These are phyloP conservation scores for Choristoneura fumiferana DNA, from an alignment of 1,140 invertebrate genomes.

Conservation along the genomic window DNA sequence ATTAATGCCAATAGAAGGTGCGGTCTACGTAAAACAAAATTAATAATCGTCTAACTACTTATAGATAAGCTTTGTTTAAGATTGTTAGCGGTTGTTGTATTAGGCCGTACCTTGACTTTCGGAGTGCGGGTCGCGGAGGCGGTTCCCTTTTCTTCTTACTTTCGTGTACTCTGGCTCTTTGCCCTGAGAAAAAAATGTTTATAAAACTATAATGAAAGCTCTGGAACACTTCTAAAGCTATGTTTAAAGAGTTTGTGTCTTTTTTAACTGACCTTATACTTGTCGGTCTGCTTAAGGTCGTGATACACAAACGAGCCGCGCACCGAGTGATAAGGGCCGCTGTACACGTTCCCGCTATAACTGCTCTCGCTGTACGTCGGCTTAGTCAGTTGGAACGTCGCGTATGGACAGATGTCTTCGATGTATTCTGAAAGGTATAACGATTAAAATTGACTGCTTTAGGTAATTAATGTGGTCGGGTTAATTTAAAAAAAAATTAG, in stretches of 20 bases:
- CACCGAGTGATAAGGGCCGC: slow-evolving; percentile 90
- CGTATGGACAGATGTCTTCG: slow-evolving; percentile 94
- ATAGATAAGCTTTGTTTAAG: slow-evolving; percentile 58
- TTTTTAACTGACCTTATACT: slow-evolving; percentile 80
- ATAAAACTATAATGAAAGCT: slow-evolving; percentile 60
- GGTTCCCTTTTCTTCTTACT: slow-evolving; percentile 87
- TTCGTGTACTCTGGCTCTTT: slow-evolving; percentile 90
- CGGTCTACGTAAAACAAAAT: slow-evolving; percentile 72
- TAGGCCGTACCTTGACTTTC: slow-evolving; percentile 85
- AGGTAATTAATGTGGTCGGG: too few relatives aligned
- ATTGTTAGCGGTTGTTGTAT: background rate
- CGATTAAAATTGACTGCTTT: too few relatives aligned
- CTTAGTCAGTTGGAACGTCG: slow-evolving; percentile 93
- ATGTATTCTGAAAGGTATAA: slow-evolving; percentile 84
- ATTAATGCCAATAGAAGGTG: slow-evolving; percentile 67
- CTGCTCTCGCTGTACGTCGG: slow-evolving; percentile 92
- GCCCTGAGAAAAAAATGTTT: slow-evolving; percentile 75
- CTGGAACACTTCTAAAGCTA: too few relatives aligned
- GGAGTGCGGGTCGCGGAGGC: slow-evolving; percentile 86
- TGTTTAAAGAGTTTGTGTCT: too few relatives aligned
- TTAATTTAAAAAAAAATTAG: too few relatives aligned
- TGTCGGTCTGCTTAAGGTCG: slow-evolving; percentile 84
- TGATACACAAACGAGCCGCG: slow-evolving; percentile 94
- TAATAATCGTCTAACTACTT: slow-evolving; percentile 74
- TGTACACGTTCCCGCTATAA: slow-evolving; percentile 92